Evolutionary conservation across 1,140 invertebrate species (phyloP), one percentile per base, ranked within the genome.

Genomic region (Drosophila persimilis): DNA sequence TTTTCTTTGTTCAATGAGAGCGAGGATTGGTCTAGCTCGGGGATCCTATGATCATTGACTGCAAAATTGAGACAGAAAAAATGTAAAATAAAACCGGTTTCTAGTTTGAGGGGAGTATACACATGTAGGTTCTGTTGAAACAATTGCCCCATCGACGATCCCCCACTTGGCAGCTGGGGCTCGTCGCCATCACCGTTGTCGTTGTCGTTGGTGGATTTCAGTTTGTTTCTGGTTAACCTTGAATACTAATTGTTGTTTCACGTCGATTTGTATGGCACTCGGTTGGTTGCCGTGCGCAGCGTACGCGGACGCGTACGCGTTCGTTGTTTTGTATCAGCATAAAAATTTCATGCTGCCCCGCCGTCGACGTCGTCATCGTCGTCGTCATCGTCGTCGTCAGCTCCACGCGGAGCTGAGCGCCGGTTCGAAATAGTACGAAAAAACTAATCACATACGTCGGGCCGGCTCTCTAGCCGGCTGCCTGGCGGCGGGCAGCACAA

Each of bases 381-480:
- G 35, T 9, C 65, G 65, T 31, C 39, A 29, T 39, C 31, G 41
- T 51, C 53, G 26, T 31, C 29, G 53, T 17, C 44, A 56, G 54
- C 54, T 56, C 66, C 54, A 45, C 9, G 45, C 54, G 6, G 9
- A 22, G 54, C 83, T 88, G 83, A 48, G 76, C 83, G 75, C 83
- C 83, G 79, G 83, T 80, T 88, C 80, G 77, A 84, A 88, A 88
- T 88, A 88, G 83, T 88, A 88, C 83, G 84, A 88, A 88, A 88
- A 88, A 88, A 88, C 83, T 88, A 88, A 88, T 89, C 83, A 84
- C 83, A 81, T 78, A 73, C 83, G 63, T 51, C 51, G 39, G 55
- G 83, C 69, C 73, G 80, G 73, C 64, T 35, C 44, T 81, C 80
- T 85, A 85, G 81, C 81, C 83, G 83, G 77, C 22, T 61, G 50